These are phyloP conservation scores for Falcunculus frontatus DNA, from an alignment of 2,113 vertebrate species.

Conservation along the genomic window DNA sequence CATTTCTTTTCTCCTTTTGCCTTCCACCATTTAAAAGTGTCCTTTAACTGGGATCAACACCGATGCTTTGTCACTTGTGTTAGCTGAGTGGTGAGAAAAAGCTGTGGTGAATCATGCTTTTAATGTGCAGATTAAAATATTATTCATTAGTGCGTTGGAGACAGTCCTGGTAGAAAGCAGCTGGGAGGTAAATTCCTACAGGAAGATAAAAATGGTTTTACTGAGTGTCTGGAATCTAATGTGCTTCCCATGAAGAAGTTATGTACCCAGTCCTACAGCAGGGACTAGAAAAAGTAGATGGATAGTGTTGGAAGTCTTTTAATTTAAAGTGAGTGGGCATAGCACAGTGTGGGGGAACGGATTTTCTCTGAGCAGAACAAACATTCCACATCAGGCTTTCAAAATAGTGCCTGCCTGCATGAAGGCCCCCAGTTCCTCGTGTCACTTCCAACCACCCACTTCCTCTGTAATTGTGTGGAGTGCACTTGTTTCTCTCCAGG, in stretches of 20 bases:
- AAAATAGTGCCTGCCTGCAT: not conserved
- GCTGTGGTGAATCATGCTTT: not conserved
- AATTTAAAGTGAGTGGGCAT: not conserved
- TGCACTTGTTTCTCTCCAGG: not conserved
- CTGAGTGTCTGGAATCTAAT: not conserved
- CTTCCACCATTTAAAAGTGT: not conserved
- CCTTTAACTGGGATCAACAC: not conserved
- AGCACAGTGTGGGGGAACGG: not conserved
- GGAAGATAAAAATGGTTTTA: not conserved
- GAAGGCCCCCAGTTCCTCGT: not conserved
- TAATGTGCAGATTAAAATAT: not conserved
- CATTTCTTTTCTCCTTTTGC: not conserved
- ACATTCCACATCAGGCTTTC: not conserved
- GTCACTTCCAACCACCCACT: not conserved
- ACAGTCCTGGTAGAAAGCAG: not conserved
- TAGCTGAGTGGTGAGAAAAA: not conserved
- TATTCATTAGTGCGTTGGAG: not conserved
- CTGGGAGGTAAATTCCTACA: not conserved
- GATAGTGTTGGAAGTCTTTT: not conserved
- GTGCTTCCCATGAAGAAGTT: not conserved
- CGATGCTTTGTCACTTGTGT: not conserved
- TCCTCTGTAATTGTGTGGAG: not conserved
- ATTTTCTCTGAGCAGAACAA: slow-evolving; percentile 15
- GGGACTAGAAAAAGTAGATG: not conserved
- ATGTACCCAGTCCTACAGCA: not conserved